Conservation (phyloP, 1,140 invertebrate genomes). For the Wiebesia pumilae region DNA sequence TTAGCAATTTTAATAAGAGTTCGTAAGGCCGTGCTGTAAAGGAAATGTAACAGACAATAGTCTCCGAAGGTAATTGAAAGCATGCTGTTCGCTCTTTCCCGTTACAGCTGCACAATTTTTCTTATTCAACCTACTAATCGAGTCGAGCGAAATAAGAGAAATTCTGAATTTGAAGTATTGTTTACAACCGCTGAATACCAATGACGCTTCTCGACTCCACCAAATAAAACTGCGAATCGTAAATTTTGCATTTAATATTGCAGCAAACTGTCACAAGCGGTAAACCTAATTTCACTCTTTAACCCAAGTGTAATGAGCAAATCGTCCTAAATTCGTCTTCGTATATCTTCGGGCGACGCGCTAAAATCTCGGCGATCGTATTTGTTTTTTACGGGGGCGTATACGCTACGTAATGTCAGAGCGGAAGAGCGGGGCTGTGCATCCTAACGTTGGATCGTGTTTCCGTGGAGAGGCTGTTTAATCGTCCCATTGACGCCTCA, state of each 20-base stretch:
- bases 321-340: neutral
- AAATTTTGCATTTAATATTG: conserved; percentile 4
- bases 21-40: no score
- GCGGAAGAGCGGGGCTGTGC: neutral
- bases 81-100: no score
- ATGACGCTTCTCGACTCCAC: neutral
- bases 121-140: no score
- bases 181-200: neutral
- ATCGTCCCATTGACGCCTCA: conserved; percentile 8
- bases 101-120: no score
- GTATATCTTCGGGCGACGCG: neutral
- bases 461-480: conserved; percentile 16
- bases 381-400: conserved; percentile 11
- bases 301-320: neutral
- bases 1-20: no score
- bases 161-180: neutral
- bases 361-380: neutral
- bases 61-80: no score
- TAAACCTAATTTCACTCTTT: neutral
- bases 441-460: conserved; percentile 13
- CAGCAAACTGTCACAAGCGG: neutral
- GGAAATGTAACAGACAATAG: no score
- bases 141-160: neutral
- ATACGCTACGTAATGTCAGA: neutral
- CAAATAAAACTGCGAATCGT: neutral